Evolutionary conservation across 2,888 invertebrate genomes (phyloP), one percentile per base, ranked within the genome.

Genomic region (Patella pellucida): DNA sequence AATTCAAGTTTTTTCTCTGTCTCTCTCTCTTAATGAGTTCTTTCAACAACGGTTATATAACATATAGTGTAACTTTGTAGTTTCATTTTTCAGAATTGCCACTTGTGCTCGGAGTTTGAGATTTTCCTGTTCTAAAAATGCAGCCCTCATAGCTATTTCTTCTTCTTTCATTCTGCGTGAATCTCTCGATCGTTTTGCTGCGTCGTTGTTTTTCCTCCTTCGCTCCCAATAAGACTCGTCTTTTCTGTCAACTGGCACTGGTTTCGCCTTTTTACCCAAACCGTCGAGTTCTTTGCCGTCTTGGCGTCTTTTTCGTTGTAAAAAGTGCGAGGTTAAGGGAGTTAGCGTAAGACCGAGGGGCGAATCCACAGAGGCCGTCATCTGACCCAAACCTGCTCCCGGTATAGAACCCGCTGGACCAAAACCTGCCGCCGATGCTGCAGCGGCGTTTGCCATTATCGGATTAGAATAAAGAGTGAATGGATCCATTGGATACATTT

Each of bases 31-130:
- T 9, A 41, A 41, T 41, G 41, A 41, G 41, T 41, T 41, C 41
- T 41, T 41, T 41, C 41, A 41, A 41, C 41, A 41, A 41, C 86
- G 77, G 75, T 86, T 87, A 72, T 87, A 87, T 68, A 87, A 77
- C 87, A 87, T 86, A 72, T 86, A 87, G 75, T 87, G 87, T 73
- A 87, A 79, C 72, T 86, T 86, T 1, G 87, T 85, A 62, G 86
- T 87, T 78, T 87, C 87, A 62, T 85, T 86, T 81, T 87, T 86
- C 73, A 87, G 77, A 54, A 87, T 85, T 72, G 86, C 85, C 31
- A 87, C 86, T 78, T 87, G 86, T 11, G 87, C 86, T 73, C 86
- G 71, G 1, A 87, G 83, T 83, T 87, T 86, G 52, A 87, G 77
- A 74, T 87, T 87, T 76, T 87, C 87, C 75, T 87, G 86, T 81